phyloP scores from a whole-genome alignment of 1,140 invertebrate species.

The Drosophila insularis region DNA sequence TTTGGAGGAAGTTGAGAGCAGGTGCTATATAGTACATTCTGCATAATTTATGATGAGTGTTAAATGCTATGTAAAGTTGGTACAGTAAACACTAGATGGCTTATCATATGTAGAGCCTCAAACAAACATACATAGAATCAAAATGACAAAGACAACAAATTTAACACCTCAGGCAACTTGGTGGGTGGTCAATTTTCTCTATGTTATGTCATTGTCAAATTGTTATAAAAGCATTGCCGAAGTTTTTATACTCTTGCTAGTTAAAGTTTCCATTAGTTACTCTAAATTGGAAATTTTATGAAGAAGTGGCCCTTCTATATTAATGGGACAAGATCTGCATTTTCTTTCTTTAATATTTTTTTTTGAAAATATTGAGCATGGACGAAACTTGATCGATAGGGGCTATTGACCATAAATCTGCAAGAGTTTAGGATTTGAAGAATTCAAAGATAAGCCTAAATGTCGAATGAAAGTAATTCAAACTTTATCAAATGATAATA shows the following conservation, averaged over 20 bases:
- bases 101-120: conserved; percentile 53
- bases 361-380: too few relatives aligned
- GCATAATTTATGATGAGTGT: conserved; percentile 73
- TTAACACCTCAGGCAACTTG: conserved; percentile 64
- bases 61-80: conserved; percentile 68
- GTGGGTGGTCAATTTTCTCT: conserved; percentile 41
- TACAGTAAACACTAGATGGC: conserved; percentile 45
- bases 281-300: too few relatives aligned
- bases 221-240: neutral
- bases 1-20: conserved; percentile 60
- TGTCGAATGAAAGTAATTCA: too few relatives aligned
- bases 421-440: too few relatives aligned
- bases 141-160: conserved; percentile 32
- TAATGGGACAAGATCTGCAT: too few relatives aligned
- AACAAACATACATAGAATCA: conserved; percentile 40
- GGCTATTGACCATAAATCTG: too few relatives aligned
- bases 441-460: too few relatives aligned
- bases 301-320: too few relatives aligned
- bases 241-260: neutral
- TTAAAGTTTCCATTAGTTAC: too few relatives aligned
- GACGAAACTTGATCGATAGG: too few relatives aligned
- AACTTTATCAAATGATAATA: too few relatives aligned
- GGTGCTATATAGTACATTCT: conserved; percentile 67
- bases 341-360: too few relatives aligned
- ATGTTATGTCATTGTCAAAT: neutral